These are phyloP conservation scores for Sorex maritimensis DNA, from an alignment of 2,797 vertebrate species.

Conservation along the genomic window DNA sequence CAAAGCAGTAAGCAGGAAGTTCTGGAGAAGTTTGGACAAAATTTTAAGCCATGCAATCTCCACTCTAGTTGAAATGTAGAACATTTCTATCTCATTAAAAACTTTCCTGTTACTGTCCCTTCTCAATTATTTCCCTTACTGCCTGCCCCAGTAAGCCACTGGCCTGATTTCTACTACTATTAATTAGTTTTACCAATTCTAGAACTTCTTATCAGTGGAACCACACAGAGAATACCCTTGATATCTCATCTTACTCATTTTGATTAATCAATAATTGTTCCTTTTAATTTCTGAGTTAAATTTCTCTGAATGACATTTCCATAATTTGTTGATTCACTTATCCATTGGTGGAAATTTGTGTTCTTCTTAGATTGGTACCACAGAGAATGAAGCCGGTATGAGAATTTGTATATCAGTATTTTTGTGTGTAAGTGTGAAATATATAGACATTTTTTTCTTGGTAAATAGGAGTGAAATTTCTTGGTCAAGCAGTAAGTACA, in stretches of 20 bases:
- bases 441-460: background rate
- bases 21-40: slow-evolving; percentile 8
- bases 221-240: background rate
- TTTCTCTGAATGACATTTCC: background rate
- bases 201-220: background rate
- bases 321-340: background rate
- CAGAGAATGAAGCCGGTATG: background rate
- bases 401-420: background rate
- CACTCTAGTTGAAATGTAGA: background rate
- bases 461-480: background rate
- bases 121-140: background rate
- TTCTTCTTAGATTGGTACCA: slow-evolving; percentile 17
- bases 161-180: background rate
- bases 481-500: background rate
- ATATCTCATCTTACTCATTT: background rate
- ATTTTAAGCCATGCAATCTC: background rate
- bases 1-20: background rate
- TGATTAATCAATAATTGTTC: background rate
- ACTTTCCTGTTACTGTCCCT: background rate
- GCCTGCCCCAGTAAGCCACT: background rate
- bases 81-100: background rate
- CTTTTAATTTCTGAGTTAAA: slow-evolving; percentile 38
- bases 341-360: slow-evolving; percentile 4
- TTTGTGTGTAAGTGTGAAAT: background rate
- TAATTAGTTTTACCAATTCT: background rate